Conservation (phyloP, 1,140 invertebrate species). For the Bombus terrestris region DNA sequence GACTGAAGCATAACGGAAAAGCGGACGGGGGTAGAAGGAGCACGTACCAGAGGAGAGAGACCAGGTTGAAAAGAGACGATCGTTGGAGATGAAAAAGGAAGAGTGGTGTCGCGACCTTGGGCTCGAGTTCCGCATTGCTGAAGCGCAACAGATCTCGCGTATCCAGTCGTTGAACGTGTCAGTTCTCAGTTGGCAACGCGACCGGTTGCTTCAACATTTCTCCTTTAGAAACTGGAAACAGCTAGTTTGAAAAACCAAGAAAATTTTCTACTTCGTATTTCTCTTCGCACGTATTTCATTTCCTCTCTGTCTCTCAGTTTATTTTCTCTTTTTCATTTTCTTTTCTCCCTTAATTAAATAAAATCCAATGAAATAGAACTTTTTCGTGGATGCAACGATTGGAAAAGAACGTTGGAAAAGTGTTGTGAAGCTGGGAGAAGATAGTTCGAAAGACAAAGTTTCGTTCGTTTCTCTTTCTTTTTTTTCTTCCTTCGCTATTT, state of each 20-base stretch:
- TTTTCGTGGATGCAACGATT: background rate
- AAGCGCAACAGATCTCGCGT: constrained; percentile 43
- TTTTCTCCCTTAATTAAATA: background rate
- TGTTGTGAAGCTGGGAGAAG: background rate
- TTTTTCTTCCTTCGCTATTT: too few species aligned
- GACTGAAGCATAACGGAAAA: constrained; percentile 49
- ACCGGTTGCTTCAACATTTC: background rate
- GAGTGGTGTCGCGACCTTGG: constrained; percentile 2
- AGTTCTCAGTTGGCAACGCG: constrained; percentile 11
- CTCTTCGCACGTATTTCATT: background rate
- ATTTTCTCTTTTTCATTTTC: background rate
- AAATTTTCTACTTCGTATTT: background rate
- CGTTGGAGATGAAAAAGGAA: background rate
- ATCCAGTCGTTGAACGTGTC: constrained; percentile 11
- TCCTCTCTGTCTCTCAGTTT: background rate
- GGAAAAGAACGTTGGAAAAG: background rate
- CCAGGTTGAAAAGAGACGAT: background rate
- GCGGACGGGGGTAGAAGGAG: background rate
- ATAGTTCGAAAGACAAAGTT: too few species aligned
- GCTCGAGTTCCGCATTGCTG: constrained; percentile 67
- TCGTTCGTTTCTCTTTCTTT: too few species aligned
- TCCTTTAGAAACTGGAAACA: background rate
- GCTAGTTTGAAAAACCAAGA: background rate
- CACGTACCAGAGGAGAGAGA: background rate
- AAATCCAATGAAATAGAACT: background rate